These are phyloP conservation scores for Saccostrea glomerata DNA, from an alignment of 1,140 invertebrate genomes.

Conservation along the genomic window DNA sequence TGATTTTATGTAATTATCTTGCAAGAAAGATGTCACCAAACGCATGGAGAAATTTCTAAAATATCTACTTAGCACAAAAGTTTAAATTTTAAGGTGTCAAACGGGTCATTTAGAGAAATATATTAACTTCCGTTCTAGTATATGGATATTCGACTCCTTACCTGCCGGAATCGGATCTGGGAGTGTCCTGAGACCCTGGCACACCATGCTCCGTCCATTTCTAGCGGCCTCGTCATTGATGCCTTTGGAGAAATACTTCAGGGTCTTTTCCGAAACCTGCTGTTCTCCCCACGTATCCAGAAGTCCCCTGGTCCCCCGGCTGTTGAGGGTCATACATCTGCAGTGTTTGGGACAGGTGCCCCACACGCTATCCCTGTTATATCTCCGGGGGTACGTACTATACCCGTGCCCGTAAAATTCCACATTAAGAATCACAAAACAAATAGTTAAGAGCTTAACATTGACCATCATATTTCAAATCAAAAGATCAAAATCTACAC, in stretches of 20 bases:
- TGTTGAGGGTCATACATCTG: conserved; percentile 50
- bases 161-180: conserved; percentile 45
- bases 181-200: conserved; percentile 45
- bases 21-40: no score
- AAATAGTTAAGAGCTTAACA: neutral
- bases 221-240: conserved; percentile 29
- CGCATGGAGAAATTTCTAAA: no score
- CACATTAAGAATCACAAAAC: neutral
- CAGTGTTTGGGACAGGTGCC: conserved; percentile 45
- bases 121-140: no score
- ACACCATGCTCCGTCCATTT: conserved; percentile 49
- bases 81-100: no score
- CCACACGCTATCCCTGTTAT: conserved; percentile 38
- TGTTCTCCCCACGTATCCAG: conserved; percentile 42
- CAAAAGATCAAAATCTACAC: neutral
- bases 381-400: conserved; percentile 40
- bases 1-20: no score
- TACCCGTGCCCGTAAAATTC: conserved; percentile 40
- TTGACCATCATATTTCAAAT: neutral
- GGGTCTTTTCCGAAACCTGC: neutral
- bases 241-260: conserved; percentile 12
- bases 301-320: conserved; percentile 39
- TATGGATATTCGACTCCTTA: neutral
- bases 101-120: no score
- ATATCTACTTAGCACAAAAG: no score